phyloP scores from a whole-genome alignment of 92 coral and sea anemone species.

The Micromussa lordhowensis region DNA sequence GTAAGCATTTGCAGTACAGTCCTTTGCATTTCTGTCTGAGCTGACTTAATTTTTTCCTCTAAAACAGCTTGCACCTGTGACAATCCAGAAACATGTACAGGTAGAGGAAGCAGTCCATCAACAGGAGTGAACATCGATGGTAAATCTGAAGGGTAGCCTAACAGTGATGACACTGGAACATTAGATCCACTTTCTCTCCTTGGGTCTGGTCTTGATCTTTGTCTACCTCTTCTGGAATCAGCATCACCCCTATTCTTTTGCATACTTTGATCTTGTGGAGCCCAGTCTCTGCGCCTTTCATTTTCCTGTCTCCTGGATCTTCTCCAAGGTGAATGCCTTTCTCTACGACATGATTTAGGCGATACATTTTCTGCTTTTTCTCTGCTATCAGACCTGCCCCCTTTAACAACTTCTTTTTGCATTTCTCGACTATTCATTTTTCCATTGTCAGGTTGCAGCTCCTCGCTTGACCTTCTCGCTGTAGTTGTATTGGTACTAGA shows the following conservation, averaged over 20 bases:
- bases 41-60: not conserved
- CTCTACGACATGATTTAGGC: not conserved
- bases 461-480: not conserved
- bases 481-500: not conserved
- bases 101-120: slow-evolving; percentile 30
- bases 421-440: not conserved
- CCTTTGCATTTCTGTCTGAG: not conserved
- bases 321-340: not conserved
- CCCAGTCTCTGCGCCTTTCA: not conserved
- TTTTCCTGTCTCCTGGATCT: not conserved
- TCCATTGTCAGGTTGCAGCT: not conserved
- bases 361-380: not conserved
- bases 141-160: not conserved
- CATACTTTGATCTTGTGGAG: not conserved
- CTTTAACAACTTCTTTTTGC: not conserved
- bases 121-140: not conserved
- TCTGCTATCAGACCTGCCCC: not conserved
- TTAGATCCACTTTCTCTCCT: slow-evolving; percentile 25
- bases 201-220: not conserved
- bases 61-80: not conserved
- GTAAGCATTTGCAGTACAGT: slow-evolving; percentile 12
- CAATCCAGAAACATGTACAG: not conserved
- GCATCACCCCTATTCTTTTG: not conserved
- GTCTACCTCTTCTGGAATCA: slow-evolving; percentile 23
- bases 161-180: not conserved